Evolutionary conservation across 2,797 vertebrate species (phyloP), one percentile per base, ranked within the genome.

Genomic region (Acipenser oxyrinchus): DNA sequence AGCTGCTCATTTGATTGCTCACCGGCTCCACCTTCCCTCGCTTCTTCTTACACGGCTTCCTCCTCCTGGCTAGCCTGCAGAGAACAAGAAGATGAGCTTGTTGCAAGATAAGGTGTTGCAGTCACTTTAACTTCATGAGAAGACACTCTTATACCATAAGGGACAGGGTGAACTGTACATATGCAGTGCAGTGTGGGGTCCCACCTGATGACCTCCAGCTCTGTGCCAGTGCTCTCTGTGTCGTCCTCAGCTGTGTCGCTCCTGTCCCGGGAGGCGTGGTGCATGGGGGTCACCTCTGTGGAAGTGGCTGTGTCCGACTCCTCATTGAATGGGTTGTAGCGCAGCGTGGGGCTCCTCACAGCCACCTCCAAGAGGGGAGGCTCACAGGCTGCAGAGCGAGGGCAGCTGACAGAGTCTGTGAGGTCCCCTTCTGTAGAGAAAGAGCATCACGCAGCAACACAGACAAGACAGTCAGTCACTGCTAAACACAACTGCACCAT

Each of bases 171-270:
- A 11, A n/a, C 55, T 58, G 55, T 58, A 53, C 8, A 12, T 12
- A 53, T 2, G 51, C 2, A 53, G 51, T 53, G 11, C 51, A 8
- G 11, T 8, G 8, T 23, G 53, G 5, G 15, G 51, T 53, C 86
- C 69, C 49, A 98, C 96, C 96, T 93, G 80, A 99, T 98, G 75
- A 99, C 96, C 74, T 99, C 96, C 51, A 99, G 88, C 73, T 96
- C 94, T 0, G 82, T 77, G 85, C 87, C 84, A 0, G 81, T 81
- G 59, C 78, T 85, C 66, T 92, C 90, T 0, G 67, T 80, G 12
- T 87, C 87, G 0, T 91, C 89, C 1, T 78, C 79, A 0, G 73
- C 66, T 53, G 74, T 62, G 10, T 74, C 71, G 0, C 72, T 78
- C 70, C 60, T 78, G 62, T 85, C 81, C 51, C 65, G 83, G 11